phyloP scores from a whole-genome alignment of 2,113 vertebrate species.

The Aleadryas rufinucha region DNA sequence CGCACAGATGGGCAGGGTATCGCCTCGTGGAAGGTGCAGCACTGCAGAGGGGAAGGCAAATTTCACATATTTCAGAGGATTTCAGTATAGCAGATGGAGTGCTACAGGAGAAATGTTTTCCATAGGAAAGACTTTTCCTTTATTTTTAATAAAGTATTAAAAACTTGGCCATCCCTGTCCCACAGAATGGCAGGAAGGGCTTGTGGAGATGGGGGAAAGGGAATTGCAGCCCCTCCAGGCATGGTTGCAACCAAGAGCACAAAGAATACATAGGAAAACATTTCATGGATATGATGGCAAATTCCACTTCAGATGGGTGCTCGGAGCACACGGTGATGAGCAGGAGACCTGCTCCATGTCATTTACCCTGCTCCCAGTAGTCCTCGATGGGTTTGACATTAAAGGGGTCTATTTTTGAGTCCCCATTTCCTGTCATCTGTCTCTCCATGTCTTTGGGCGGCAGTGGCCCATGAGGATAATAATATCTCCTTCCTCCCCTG shows the following conservation, averaged over 20 bases:
- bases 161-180: background rate
- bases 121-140: background rate
- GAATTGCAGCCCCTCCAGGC: background rate
- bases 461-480: constrained; percentile 32
- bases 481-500: background rate
- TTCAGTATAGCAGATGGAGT: background rate
- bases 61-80: background rate
- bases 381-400: background rate
- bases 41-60: background rate
- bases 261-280: rapidly evolving
- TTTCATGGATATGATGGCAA: background rate
- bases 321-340: rapidly evolving
- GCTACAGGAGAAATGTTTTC: background rate
- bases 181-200: background rate
- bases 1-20: background rate
- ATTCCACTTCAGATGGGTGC: background rate
- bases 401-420: constrained; percentile 45
- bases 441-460: background rate
- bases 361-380: rapidly evolving
- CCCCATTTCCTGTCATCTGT: constrained; percentile 40
- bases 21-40: background rate
- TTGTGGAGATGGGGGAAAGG: background rate
- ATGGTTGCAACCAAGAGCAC: background rate
- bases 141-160: background rate
- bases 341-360: background rate